phyloP scores from a whole-genome alignment of 2,113 vertebrate species.

The Lasiurus borealis region DNA sequence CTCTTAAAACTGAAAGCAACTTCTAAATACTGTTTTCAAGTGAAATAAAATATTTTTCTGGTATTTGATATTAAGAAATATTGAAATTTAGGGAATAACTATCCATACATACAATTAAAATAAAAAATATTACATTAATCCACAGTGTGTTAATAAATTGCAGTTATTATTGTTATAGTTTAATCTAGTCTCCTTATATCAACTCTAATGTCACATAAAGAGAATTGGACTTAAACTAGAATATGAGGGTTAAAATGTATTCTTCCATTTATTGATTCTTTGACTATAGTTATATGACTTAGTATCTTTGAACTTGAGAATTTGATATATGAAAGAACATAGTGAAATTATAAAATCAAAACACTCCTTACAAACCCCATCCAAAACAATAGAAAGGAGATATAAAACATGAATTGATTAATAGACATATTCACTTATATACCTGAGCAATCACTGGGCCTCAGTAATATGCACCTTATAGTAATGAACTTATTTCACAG shows the following conservation, averaged over 20 bases:
- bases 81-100: not conserved
- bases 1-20: not conserved
- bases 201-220: not conserved
- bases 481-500: not conserved
- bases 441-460: not conserved
- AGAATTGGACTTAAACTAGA: not conserved
- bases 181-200: not conserved
- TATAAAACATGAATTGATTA: not conserved
- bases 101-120: not conserved
- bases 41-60: slow-evolving; percentile 22
- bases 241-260: not conserved
- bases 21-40: not conserved
- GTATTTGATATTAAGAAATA: not conserved
- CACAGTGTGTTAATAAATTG: not conserved
- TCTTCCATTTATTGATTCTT: not conserved
- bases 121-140: not conserved
- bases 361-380: not conserved
- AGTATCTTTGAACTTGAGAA: not conserved
- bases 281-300: not conserved
- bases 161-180: not conserved
- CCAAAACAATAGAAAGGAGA: not conserved
- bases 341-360: not conserved
- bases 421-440: not conserved
- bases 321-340: not conserved
- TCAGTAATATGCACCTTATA: not conserved